A percentile compares a stretch with the other conserved stretches of the same genome.
phyloP scores from a whole-genome alignment of 1,140 invertebrate species.

The Pachyrhynchus sulphureomaculatus region DNA sequence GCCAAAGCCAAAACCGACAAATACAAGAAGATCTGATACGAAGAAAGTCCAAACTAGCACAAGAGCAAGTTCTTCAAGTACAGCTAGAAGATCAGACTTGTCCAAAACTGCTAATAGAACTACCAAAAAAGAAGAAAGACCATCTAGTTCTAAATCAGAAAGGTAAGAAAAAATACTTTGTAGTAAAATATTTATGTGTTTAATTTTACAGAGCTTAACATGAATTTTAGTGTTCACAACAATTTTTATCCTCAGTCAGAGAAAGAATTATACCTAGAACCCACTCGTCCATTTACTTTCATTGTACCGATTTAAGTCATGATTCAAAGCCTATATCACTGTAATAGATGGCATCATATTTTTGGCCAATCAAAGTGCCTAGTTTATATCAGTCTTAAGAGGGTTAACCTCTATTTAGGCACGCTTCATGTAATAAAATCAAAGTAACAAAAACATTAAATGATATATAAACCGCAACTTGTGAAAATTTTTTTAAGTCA shows the following conservation, averaged over 20 bases:
- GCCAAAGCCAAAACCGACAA: slow-evolving; percentile 38
- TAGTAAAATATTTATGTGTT: neutral
- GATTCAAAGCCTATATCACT: no score
- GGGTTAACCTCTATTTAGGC: no score
- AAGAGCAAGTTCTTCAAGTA: slow-evolving; percentile 40
- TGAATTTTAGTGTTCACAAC: neutral
- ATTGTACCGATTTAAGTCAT: no score
- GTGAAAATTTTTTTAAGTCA: no score
- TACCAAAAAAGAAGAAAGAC: slow-evolving; percentile 47
- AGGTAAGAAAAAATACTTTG: slow-evolving; percentile 28
- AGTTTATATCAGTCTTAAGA: no score
- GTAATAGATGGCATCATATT: no score
- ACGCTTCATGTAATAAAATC: no score
- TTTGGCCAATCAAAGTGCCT: no score
- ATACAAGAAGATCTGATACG: slow-evolving; percentile 41
- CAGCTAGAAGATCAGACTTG: slow-evolving; percentile 37
- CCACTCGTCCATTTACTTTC: no score
- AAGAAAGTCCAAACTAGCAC: slow-evolving; percentile 37
- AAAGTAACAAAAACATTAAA: no score
- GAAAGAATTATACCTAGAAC: no score
- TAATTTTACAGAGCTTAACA: neutral
- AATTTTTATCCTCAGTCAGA: neutral
- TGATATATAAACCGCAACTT: no score
- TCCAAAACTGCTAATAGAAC: slow-evolving; percentile 20
- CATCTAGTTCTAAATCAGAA: slow-evolving; percentile 48